Evolutionary conservation across 2,113 vertebrate genomes (phyloP), one percentile per base, ranked within the genome.

Genomic region (Takifugu bimaculatus): DNA sequence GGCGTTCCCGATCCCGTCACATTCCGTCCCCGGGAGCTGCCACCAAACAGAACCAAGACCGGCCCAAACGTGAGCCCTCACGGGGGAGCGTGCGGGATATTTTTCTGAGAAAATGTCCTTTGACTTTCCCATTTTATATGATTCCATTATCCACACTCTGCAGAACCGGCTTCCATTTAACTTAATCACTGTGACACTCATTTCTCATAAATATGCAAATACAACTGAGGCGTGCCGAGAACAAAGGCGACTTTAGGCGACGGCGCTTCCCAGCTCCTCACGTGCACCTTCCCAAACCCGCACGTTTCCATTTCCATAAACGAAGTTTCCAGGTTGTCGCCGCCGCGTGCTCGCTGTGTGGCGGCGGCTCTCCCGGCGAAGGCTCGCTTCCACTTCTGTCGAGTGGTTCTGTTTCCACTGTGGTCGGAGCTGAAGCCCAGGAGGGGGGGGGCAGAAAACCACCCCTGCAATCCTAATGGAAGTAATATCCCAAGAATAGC

Each of bases 191-290:
- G 78, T 77, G 82, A 83, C 77, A 66, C 66, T 65, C 73, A 62
- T 68, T 85, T 79, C 77, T 82, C 84, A 87, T 85, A 79, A 88
- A 85, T 87, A 88, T 90, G 86, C 81, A 86, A 90, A 88, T 83
- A 74, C 39, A 66, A 65, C 55, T 63, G 57, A 54, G 61, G 74
- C 43, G 65, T 39, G 73, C 60, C 4, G 7, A 66, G 47, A 50
- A 15, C 42, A 63, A 72, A 57, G 42, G 26, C 28, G 59, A 69
- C 55, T 75, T 70, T 3, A 61, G 72, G 72, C 63, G 32, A 59
- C 70, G 44, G 51, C 45, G 27, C 27, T 15, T 56, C 52, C 53
- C 69, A 13, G 54, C 57, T 76, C 58, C 57, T 51, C 10, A 25
- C 53, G 63, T 48, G 48, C 32, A 51, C 71, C 59, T 13, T 53